Evolutionary conservation across 2,797 vertebrate genomes (phyloP).

Genomic region (Echeneis naucrates): DNA sequence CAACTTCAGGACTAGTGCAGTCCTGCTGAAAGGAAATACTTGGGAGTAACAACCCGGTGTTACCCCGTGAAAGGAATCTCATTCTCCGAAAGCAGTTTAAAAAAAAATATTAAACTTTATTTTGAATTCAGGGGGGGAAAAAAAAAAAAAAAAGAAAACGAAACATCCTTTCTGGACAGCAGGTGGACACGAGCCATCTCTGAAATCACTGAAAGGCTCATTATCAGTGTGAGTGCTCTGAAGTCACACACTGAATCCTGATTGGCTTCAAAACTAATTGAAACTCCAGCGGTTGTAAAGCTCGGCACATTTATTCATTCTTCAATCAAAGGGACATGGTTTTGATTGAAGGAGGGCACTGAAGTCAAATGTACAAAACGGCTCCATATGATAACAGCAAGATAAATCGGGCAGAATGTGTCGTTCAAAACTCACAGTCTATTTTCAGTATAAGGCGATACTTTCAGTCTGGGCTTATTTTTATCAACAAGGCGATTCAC

Average conservation of each 20-base stretch:
- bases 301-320: not conserved
- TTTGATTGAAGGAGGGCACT: not conserved
- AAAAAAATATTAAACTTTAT: no score
- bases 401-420: conserved; percentile 7
- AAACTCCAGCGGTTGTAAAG: no score
- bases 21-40: no score
- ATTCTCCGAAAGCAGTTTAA: no score
- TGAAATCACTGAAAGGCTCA: not conserved
- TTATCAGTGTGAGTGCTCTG: not conserved
- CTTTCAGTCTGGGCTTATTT: conserved; percentile 52
- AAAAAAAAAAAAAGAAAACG: no score
- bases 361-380: not conserved
- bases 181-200: not conserved
- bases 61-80: not conserved
- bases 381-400: not conserved
- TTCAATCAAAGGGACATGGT: not conserved
- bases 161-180: no score
- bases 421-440: conserved; percentile 32
- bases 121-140: no score
- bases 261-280: not conserved
- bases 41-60: not conserved
- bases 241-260: not conserved
- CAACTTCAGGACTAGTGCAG: not conserved
- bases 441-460: conserved; percentile 36
- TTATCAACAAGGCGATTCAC: conserved; percentile 63